Evolutionary conservation across 92 coral and sea anemone genomes (phyloP).

Genomic region (Porites rus): DNA sequence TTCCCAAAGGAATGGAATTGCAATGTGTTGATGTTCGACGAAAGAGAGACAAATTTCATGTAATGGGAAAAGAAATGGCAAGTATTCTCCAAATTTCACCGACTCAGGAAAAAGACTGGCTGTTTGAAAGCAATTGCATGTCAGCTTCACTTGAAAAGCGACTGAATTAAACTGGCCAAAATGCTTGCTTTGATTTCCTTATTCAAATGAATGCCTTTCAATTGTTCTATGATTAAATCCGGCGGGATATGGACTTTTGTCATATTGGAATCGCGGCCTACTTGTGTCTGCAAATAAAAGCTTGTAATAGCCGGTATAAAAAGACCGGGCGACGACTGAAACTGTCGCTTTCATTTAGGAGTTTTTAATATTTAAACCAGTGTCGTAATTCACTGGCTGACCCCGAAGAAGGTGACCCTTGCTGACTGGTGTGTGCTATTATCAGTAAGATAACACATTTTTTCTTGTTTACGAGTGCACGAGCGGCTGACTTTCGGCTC

Average conservation of each 20-base stretch:
- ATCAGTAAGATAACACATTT: slow-evolving; percentile 33
- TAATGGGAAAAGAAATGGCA: neutral
- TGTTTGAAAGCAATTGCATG: neutral
- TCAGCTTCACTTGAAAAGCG: too few relatives aligned
- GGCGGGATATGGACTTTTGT: neutral
- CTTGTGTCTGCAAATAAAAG: slow-evolving; percentile 4
- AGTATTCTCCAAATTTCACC: neutral
- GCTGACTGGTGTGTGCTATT: neutral
- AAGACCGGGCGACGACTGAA: neutral
- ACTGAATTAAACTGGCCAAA: neutral
- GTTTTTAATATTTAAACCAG: slow-evolving; percentile 35
- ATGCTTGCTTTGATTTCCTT: neutral
- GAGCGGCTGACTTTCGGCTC: neutral
- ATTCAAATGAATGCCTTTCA: slow-evolving; percentile 21
- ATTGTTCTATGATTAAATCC: neutral
- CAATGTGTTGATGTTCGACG: neutral
- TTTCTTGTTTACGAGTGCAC: slow-evolving; percentile 20
- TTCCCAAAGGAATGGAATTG: neutral
- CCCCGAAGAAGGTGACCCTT: slow-evolving; percentile 1
- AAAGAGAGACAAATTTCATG: neutral
- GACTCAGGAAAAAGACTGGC: neutral
- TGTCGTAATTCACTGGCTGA: neutral
- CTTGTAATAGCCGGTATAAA: neutral
- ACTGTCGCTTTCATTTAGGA: neutral
- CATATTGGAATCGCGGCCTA: neutral